Evolutionary conservation across 2,888 invertebrate species (phyloP).

Genomic region (Didymodactylos carnosus): DNA sequence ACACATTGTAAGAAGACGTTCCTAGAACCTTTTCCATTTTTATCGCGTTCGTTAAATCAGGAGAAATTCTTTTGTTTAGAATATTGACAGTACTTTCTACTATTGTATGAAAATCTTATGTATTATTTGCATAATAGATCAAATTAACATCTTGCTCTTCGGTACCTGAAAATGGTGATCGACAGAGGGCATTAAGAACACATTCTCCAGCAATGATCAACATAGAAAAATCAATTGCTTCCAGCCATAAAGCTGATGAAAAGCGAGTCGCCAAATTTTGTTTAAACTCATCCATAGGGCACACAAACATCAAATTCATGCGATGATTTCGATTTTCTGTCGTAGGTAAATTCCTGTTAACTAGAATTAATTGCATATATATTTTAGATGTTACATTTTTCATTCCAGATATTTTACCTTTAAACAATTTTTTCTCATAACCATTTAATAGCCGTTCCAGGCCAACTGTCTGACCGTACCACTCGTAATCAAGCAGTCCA

Average conservation of each 20-base stretch:
- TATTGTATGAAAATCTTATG: neutral
- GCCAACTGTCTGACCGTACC: neutral
- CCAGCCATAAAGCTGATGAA: neutral
- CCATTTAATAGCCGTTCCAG: neutral
- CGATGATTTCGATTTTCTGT: neutral
- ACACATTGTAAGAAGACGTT: neutral
- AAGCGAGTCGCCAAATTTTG: neutral
- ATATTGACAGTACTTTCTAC: neutral
- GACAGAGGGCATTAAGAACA: neutral
- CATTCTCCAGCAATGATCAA: neutral
- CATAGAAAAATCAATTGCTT: neutral
- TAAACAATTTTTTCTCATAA: neutral
- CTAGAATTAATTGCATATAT: neutral
- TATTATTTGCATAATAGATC: neutral
- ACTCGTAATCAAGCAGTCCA: neutral
- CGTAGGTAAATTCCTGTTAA: neutral
- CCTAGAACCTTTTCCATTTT: neutral
- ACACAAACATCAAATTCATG: neutral
- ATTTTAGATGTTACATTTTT: neutral
- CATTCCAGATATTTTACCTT: neutral
- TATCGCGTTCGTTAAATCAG: neutral
- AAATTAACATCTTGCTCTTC: neutral
- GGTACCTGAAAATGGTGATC: neutral
- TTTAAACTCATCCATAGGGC: neutral
- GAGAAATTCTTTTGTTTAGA: neutral